Percentiles rank a stretch among this genome's conserved stretches.
Evolutionary conservation across 2,888 invertebrate genomes (phyloP).

Genomic region (Ormyrus pomaceus): DNA sequence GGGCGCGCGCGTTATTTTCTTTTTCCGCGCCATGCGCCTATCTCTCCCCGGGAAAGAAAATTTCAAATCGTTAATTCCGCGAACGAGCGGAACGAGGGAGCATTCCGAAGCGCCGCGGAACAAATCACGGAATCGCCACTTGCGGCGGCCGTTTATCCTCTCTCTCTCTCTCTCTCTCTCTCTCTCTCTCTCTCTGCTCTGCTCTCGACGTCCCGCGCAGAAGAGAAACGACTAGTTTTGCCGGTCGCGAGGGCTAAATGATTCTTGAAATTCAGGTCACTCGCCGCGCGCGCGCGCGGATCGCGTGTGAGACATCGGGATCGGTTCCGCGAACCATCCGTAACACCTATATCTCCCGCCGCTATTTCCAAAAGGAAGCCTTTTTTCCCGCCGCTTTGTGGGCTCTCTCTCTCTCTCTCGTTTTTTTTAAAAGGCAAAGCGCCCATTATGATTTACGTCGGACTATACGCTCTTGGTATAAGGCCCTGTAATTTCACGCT

Average conservation of each 20-base stretch:
- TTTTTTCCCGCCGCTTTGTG: no score
- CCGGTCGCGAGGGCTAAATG: constrained; percentile 54
- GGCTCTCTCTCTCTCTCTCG: no score
- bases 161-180: background rate
- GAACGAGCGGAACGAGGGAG: constrained; percentile 37
- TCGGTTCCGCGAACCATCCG: constrained; percentile 53
- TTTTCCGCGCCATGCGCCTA: background rate
- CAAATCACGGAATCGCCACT: constrained; percentile 44
- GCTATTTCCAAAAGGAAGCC: no score
- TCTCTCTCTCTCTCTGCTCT: background rate
- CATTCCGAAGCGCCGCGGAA: constrained; percentile 32
- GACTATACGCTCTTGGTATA: background rate
- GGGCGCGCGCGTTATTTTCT: background rate
- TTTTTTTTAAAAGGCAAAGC: background rate
- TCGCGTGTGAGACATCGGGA: constrained; percentile 55
- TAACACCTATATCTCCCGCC: constrained; percentile 2
- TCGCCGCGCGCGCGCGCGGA: constrained; percentile 58
- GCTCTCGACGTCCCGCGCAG: background rate
- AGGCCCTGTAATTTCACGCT: constrained; percentile 51
- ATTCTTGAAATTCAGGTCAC: constrained; percentile 62
- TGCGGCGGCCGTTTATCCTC: background rate
- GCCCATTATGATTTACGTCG: constrained; percentile 33
- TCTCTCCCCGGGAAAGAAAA: constrained; percentile 19
- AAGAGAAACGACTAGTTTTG: constrained; percentile 32
- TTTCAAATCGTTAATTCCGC: constrained; percentile 46